Conservation (phyloP, 2,888 invertebrate species). For the Leptothorax acervorum region DNA sequence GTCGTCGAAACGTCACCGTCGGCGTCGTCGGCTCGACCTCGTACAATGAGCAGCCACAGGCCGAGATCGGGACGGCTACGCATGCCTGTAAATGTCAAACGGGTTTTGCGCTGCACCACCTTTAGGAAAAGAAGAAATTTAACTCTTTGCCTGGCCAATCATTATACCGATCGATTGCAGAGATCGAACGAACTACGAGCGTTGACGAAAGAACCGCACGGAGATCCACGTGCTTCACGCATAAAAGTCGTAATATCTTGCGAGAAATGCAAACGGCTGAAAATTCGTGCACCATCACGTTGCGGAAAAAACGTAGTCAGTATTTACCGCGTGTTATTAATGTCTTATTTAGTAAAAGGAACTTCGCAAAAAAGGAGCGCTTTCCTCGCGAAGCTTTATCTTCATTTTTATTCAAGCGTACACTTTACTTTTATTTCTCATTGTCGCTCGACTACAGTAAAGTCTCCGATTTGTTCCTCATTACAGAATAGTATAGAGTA, state of each 20-base stretch:
- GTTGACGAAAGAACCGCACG: constrained; percentile 38
- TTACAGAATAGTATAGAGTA: not conserved
- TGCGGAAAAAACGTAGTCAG: not conserved
- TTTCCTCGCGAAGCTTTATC: not conserved
- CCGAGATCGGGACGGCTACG: constrained; percentile 56
- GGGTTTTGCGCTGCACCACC: constrained; percentile 56
- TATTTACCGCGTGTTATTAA: constrained; percentile 26
- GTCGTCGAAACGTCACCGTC: constrained; percentile 31
- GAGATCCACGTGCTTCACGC: not conserved
- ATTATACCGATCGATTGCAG: constrained; percentile 65
- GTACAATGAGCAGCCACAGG: not conserved
- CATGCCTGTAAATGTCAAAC: constrained; percentile 73
- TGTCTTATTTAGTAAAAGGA: constrained; percentile 20
- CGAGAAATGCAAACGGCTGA: not conserved
- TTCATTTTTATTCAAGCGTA: not conserved
- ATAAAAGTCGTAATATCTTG: constrained; percentile 13
- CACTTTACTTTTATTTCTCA: constrained; percentile 14
- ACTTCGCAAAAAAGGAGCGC: not conserved
- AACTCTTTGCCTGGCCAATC: constrained; percentile 59
- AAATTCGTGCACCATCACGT: not conserved
- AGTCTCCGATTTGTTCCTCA: not conserved
- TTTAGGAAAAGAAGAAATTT: constrained; percentile 57
- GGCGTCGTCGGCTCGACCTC: not conserved
- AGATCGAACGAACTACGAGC: constrained; percentile 57
- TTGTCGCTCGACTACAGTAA: not conserved